Evolutionary conservation across 2,113 vertebrate species (phyloP).

Genomic region (Galemys pyrenaicus): DNA sequence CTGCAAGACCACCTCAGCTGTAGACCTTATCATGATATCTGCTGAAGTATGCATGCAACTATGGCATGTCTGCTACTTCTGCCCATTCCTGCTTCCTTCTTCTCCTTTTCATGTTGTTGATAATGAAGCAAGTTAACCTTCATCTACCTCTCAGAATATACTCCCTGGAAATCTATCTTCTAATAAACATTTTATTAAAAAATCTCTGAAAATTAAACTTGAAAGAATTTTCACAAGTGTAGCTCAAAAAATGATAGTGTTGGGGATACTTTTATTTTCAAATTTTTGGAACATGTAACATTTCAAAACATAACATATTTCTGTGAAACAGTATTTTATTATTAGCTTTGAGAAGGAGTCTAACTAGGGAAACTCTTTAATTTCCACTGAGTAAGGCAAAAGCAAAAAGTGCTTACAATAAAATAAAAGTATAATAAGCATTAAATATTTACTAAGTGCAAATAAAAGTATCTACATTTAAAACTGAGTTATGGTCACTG

Average conservation of each 20-base stretch:
- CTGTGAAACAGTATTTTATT: background rate
- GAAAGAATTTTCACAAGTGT: background rate
- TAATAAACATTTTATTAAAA: background rate
- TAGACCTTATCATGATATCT: background rate
- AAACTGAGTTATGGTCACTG: background rate
- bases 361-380: background rate
- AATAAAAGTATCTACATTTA: background rate
- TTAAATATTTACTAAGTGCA: background rate
- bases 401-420: background rate
- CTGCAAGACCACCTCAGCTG: background rate
- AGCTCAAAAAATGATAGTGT: background rate
- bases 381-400: background rate
- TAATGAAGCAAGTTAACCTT: background rate
- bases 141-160: background rate
- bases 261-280: background rate
- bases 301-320: background rate
- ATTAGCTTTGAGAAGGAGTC: background rate
- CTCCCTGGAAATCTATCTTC: background rate
- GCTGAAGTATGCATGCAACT: background rate
- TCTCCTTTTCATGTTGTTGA: background rate
- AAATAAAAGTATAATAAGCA: background rate
- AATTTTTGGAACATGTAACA: background rate
- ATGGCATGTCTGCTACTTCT: background rate
- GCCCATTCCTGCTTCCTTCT: rapidly evolving
- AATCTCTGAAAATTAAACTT: background rate